Percentiles rank a stretch among this genome's conserved stretches.
phyloP scores from a whole-genome alignment of 2,797 vertebrate genomes.

The Coregonus ussuriensis region DNA sequence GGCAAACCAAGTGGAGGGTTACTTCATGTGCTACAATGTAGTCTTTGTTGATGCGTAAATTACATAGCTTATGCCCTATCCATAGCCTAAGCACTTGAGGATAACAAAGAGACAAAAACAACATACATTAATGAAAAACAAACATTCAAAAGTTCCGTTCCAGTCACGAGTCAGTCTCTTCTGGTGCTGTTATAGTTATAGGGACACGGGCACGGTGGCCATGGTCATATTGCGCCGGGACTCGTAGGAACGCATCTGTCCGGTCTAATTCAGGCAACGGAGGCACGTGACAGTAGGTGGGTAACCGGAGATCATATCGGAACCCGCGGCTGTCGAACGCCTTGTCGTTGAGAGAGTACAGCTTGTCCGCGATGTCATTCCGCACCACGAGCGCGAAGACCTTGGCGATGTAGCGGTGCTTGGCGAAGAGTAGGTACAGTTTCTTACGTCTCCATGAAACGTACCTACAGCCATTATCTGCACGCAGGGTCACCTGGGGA shows the following conservation, averaged over 20 bases:
- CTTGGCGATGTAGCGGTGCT: conserved; percentile 92
- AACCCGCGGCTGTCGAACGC: conserved; percentile 78
- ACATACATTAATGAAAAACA: not conserved
- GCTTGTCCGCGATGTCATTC: conserved; percentile 92
- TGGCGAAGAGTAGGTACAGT: conserved; percentile 93
- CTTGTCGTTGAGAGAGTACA: conserved; percentile 90
- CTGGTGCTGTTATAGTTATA: conserved; percentile 20
- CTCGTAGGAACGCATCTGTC: conserved; percentile 58
- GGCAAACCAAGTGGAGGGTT: not conserved
- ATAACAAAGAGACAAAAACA: not conserved
- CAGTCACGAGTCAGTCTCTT: conserved; percentile 27
- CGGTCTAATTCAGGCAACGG: conserved; percentile 71
- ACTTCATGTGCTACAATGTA: not conserved
- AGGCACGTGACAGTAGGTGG: conserved; percentile 84
- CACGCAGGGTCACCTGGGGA: conserved; percentile 86
- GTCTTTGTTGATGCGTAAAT: not conserved
- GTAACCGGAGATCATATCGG: conserved; percentile 89
- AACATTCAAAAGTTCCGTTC: conserved; percentile 2
- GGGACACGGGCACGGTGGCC: not conserved
- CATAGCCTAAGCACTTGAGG: not conserved
- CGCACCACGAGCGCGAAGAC: conserved; percentile 92
- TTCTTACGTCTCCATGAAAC: conserved; percentile 94
- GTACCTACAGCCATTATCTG: conserved; percentile 87
- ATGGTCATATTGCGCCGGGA: conserved; percentile 35
- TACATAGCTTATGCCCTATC: not conserved